A percentile compares a stretch with the other conserved stretches of the same genome.
Conservation (phyloP, 2,797 vertebrate genomes). For the Smutsia gigantea region DNA sequence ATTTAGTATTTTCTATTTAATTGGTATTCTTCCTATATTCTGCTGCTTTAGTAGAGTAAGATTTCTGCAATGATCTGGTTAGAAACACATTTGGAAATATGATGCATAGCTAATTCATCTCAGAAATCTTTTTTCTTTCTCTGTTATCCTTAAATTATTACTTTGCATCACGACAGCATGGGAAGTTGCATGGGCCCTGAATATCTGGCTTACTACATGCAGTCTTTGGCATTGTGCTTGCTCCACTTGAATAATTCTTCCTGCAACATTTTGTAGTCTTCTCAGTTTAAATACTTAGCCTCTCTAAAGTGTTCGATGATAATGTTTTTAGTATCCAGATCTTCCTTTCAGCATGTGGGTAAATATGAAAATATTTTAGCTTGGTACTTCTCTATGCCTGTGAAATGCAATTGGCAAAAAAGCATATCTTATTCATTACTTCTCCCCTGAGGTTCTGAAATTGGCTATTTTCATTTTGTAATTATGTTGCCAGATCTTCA, state of each 20-base stretch:
- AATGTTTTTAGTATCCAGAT: neutral
- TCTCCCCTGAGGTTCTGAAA: neutral
- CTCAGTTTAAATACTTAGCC: neutral
- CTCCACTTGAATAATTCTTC: neutral
- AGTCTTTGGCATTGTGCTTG: neutral
- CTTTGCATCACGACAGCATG: fast-evolving
- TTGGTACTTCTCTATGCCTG: neutral
- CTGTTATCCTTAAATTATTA: neutral
- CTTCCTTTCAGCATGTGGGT: neutral
- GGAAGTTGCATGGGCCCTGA: neutral
- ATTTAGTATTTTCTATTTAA: neutral
- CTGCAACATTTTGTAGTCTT: neutral
- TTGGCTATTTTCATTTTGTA: neutral
- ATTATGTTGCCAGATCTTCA: neutral
- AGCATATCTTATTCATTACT: neutral
- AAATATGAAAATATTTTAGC: neutral
- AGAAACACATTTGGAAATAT: neutral
- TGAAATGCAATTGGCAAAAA: neutral
- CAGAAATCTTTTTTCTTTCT: neutral
- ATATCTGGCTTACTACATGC: fast-evolving
- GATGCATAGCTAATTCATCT: neutral
- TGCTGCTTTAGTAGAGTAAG: neutral
- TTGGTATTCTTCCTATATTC: neutral
- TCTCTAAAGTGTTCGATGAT: neutral
- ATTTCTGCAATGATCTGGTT: neutral